Conservation (phyloP, 53 echinoderm and acorn worm species). For the Crossaster papposus region DNA sequence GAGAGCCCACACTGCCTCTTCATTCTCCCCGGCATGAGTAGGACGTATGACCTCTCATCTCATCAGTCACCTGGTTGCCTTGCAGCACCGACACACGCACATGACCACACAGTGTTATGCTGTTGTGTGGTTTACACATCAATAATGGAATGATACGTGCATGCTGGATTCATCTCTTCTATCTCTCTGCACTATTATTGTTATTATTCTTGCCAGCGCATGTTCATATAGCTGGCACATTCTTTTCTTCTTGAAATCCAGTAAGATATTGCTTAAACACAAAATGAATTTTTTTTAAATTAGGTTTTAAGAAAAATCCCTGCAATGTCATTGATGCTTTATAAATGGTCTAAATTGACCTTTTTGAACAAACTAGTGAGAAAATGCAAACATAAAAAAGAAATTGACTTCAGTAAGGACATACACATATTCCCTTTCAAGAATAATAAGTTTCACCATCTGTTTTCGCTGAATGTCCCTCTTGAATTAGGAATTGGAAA, state of each 20-base stretch:
- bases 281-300: neutral
- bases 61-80: slow-evolving; percentile 18
- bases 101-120: neutral
- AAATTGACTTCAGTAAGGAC: neutral
- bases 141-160: slow-evolving; percentile 40
- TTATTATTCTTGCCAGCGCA: slow-evolving; percentile 33
- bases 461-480: neutral
- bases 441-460: neutral
- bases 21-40: slow-evolving; percentile 34
- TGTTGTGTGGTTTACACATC: slow-evolving; percentile 21
- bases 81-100: slow-evolving; percentile 26
- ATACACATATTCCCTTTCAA: neutral
- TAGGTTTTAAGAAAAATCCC: neutral
- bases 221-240: slow-evolving; percentile 48
- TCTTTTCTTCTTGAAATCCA: neutral
- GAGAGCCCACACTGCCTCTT: neutral
- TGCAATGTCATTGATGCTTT: neutral
- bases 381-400: neutral
- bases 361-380: neutral
- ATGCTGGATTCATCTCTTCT: slow-evolving; percentile 27
- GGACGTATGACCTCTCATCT: neutral
- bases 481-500: neutral
- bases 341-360: neutral
- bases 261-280: neutral
- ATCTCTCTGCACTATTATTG: slow-evolving; percentile 43